A percentile compares a stretch with the other conserved stretches of the same genome.
phyloP scores from a whole-genome alignment of 1,140 invertebrate genomes.

The Cotesia chilonis region DNA sequence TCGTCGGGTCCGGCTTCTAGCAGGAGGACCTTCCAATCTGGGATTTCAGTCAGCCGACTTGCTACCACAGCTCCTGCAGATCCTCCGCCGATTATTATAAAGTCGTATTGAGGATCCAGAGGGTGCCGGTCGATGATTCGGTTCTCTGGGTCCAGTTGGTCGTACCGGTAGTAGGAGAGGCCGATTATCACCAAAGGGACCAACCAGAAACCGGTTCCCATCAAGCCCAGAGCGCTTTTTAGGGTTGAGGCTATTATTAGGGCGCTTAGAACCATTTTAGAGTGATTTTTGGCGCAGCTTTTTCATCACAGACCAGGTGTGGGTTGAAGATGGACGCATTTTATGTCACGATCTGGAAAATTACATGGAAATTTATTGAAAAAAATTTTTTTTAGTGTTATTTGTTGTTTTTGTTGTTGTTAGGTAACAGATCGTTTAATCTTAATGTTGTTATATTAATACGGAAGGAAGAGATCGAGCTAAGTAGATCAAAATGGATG shows the following conservation, averaged over 20 bases:
- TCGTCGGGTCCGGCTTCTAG: constrained; percentile 93
- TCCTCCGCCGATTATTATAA: constrained; percentile 88
- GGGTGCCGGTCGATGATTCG: constrained; percentile 70
- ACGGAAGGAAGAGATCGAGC: no score
- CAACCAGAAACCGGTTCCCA: constrained; percentile 80
- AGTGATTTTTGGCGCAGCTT: constrained; percentile 36
- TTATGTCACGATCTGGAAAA: no score
- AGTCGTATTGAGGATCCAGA: constrained; percentile 79
- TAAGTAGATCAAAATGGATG: background rate
- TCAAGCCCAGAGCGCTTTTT: constrained; percentile 76
- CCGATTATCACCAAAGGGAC: constrained; percentile 83
- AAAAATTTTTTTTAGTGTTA: background rate
- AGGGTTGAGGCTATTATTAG: constrained; percentile 78
- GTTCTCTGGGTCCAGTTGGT: constrained; percentile 81
- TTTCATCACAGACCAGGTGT: constrained; percentile 16
- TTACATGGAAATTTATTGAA: background rate
- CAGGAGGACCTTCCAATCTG: constrained; percentile 83
- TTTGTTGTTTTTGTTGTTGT: constrained; percentile 5
- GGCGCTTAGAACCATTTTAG: constrained; percentile 75
- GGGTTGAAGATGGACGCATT: constrained; percentile 1
- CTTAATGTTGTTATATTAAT: no score
- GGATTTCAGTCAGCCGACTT: constrained; percentile 84
- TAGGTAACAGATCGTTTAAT: background rate
- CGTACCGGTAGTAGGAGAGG: constrained; percentile 83
- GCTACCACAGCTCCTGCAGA: constrained; percentile 93